Evolutionary conservation across 2,888 invertebrate genomes (phyloP).

Genomic region (Xestia xanthographa): DNA sequence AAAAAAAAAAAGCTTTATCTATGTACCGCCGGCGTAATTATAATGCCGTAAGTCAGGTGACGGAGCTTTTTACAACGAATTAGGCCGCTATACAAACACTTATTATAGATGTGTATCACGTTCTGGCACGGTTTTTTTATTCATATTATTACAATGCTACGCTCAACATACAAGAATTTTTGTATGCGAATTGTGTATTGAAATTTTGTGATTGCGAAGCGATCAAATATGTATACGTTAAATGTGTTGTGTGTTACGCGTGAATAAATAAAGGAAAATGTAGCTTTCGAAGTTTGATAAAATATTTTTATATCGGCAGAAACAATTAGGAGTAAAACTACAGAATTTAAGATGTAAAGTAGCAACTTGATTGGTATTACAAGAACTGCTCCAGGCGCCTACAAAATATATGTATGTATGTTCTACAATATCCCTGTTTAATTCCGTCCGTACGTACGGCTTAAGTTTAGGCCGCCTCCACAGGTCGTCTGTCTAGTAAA

Average conservation of each 20-base stretch:
- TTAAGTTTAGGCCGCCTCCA: slow-evolving; percentile 69
- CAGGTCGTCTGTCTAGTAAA: slow-evolving; percentile 77
- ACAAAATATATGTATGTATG: slow-evolving; percentile 3
- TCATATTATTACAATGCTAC: slow-evolving; percentile 63
- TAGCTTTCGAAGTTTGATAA: background rate
- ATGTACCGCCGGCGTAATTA: slow-evolving; percentile 79
- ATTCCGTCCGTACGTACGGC: slow-evolving; percentile 56
- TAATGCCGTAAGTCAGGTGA: slow-evolving; percentile 83
- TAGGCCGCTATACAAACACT: slow-evolving; percentile 71
- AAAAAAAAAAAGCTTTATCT: slow-evolving; percentile 81
- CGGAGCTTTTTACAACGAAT: slow-evolving; percentile 76
- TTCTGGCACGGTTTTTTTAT: slow-evolving; percentile 57
- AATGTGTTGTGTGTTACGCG: slow-evolving; percentile 24
- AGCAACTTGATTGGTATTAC: background rate
- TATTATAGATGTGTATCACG: slow-evolving; percentile 72
- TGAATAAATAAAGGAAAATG: slow-evolving; percentile 15
- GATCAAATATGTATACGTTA: slow-evolving; percentile 28
- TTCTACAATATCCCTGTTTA: slow-evolving; percentile 40
- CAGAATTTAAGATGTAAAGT: slow-evolving; percentile 1
- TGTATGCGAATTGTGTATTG: slow-evolving; percentile 43
- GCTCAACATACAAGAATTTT: slow-evolving; percentile 21
- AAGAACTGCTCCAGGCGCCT: background rate
- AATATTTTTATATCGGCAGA: background rate
- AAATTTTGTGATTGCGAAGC: slow-evolving; percentile 41
- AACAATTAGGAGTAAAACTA: slow-evolving; percentile 7